Evolutionary conservation across 2,888 invertebrate genomes (phyloP).

Genomic region (Coelogynopora nodosa): DNA sequence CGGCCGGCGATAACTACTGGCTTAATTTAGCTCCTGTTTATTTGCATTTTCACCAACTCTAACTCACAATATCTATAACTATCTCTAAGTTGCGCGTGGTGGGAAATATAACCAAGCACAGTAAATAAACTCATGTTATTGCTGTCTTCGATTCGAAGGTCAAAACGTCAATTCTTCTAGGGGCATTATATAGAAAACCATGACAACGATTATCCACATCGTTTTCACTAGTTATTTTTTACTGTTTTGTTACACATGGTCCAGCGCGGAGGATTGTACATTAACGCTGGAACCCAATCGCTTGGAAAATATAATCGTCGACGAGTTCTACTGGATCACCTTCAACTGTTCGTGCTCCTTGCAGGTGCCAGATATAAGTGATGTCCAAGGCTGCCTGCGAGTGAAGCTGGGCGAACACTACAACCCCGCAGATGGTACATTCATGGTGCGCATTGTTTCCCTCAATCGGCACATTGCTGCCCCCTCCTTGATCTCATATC

Average conservation of each 20-base stretch:
- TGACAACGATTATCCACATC: no score
- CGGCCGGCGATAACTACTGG: not conserved
- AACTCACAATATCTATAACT: not conserved
- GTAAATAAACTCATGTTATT: no score
- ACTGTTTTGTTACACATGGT: not conserved
- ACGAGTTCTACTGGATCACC: not conserved
- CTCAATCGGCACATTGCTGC: not conserved
- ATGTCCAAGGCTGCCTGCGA: not conserved
- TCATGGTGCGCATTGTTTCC: slow-evolving; percentile 2
- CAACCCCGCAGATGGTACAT: not conserved
- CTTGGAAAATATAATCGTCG: not conserved
- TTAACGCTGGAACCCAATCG: not conserved
- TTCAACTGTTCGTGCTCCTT: not conserved
- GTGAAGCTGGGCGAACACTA: not conserved
- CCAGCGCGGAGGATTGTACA: not conserved
- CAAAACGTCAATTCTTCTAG: not conserved
- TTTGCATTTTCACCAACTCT: not conserved
- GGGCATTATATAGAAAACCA: no score
- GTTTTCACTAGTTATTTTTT: not conserved
- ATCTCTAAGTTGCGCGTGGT: not conserved
- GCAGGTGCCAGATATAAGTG: not conserved
- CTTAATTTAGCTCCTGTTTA: slow-evolving; percentile 6
- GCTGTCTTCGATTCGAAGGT: no score
- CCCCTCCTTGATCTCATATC: not conserved
- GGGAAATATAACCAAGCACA: not conserved